Base-by-base conservation (phyloP, 2,797 vertebrate species). In the Graptemys geographica region DNA sequence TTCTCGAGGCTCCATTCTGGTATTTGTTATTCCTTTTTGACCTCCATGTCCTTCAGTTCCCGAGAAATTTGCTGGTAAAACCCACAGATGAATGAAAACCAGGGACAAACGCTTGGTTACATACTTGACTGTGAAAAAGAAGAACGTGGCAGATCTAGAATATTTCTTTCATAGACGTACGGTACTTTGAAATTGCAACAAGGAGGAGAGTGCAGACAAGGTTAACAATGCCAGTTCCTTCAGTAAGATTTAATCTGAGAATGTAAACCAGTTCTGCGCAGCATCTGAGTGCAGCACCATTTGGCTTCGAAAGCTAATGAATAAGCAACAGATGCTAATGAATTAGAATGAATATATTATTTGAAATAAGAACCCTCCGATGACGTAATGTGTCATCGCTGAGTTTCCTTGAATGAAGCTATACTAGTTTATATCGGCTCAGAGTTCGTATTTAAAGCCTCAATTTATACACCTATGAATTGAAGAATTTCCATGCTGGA, bases 221-320 rank as follows among this genome's bases (percentile, higher is more conserved):
- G 33, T n/a, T 65, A 16, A n/a, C n/a, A 4, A 9, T n/a, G 31
- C 62, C 16, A n/a, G 62, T 33, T n/a, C 33, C 33, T 33, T n/a
- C 15, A 18, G 15, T 16, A 65, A 65, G 33, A 65, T 65, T n/a
- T n/a, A 65, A n/a, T 19, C 33, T 0, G 5, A 11, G 41, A 23
- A 4, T 49, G 62, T 0, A 0, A 8, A 89, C 2, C 3, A 13
- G 49, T 41, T 90, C 2, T 1, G 44, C 2, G 0, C 51, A 15
- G 47, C 11, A 37, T 65, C 81, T 79, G 49, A 1, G 1, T 1
- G 44, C 47, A 47, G 13, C 19, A 28, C 11, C 27, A n/a, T 0
- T 28, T 52, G 37, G 49, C 56, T 84, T 86, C 51, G 31, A 69
- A 33, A 79, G 56, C 23, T 13, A 57, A 16, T 0, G 1, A 9